Conservation (phyloP, 2,113 vertebrate genomes). For the Ammospiza caudacuta region DNA sequence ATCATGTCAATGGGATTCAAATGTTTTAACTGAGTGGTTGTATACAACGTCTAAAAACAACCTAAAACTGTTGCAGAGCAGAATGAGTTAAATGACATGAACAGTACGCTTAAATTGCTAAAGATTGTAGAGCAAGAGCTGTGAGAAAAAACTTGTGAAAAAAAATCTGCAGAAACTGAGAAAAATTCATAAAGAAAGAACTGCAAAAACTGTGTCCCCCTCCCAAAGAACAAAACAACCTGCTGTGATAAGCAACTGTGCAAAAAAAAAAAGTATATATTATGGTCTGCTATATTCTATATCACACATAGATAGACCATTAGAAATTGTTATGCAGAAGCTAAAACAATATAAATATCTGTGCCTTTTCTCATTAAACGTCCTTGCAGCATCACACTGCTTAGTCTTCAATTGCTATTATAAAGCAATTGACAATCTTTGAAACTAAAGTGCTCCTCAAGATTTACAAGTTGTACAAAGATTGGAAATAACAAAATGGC, state of each 20-base stretch:
- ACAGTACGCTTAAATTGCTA: background rate
- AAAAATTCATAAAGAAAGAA: background rate
- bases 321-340: background rate
- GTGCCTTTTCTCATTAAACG: background rate
- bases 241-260: background rate
- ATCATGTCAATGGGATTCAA: conserved; percentile 1
- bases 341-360: background rate
- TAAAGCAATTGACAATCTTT: background rate
- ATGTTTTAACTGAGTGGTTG: background rate
- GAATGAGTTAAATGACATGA: background rate
- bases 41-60: background rate
- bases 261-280: background rate
- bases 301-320: background rate
- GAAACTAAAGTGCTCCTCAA: background rate
- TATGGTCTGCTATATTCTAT: background rate
- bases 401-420: background rate
- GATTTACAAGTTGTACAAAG: background rate
- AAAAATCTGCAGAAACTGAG: background rate
- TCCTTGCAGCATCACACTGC: background rate
- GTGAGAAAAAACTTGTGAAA: background rate
- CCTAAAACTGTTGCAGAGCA: background rate
- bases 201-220: background rate
- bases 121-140: background rate
- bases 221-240: background rate
- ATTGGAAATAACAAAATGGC: background rate